phyloP scores from a whole-genome alignment of 2,113 vertebrate genomes.

The Pavo muticus region DNA sequence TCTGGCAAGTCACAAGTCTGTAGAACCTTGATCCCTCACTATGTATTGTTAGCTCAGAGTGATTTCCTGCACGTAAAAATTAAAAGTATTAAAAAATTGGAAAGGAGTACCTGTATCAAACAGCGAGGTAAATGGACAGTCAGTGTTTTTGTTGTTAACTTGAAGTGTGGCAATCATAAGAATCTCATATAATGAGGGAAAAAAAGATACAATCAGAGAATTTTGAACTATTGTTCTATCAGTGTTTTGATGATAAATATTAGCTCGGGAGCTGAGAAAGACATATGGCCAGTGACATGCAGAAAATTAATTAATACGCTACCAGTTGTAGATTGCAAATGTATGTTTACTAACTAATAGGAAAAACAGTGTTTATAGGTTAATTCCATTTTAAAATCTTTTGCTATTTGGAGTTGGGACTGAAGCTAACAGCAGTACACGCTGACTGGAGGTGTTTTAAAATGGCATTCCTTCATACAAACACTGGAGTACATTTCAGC shows the following conservation, averaged over 20 bases:
- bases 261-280: conserved; percentile 10
- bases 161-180: neutral
- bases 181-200: neutral
- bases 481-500: neutral
- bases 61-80: neutral
- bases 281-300: neutral
- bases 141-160: neutral
- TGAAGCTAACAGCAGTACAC: neutral
- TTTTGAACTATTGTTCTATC: neutral
- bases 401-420: neutral
- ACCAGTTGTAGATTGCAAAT: neutral
- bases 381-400: neutral
- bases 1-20: neutral
- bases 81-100: neutral
- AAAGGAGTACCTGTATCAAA: neutral
- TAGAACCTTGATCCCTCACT: neutral
- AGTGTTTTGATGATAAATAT: neutral
- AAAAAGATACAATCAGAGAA: neutral
- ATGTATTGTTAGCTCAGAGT: neutral
- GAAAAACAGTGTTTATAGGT: neutral
- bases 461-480: neutral
- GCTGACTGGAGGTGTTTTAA: neutral
- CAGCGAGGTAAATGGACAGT: neutral
- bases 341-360: neutral
- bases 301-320: neutral